These are phyloP conservation scores for Cacatua alba DNA, from an alignment of 2,113 vertebrate species.

Conservation along the genomic window DNA sequence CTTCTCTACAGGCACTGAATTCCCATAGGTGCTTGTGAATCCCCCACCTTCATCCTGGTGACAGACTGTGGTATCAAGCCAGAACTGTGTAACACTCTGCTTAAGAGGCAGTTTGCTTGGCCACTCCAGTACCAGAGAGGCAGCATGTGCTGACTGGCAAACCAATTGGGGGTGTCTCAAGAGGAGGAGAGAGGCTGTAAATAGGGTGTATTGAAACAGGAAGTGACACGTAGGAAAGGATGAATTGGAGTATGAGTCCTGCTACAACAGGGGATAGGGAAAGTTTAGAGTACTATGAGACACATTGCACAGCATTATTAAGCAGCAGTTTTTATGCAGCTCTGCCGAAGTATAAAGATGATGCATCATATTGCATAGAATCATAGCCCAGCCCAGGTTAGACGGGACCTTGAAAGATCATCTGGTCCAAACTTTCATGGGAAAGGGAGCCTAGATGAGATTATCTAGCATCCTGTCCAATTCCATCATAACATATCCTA, in stretches of 20 bases:
- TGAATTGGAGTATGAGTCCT: neutral
- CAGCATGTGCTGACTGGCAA: neutral
- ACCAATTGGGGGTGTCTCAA: neutral
- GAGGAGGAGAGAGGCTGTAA: neutral
- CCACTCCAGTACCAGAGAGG: neutral
- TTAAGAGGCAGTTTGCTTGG: neutral
- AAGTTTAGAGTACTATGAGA: neutral
- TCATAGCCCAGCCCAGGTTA: neutral
- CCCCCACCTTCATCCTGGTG: neutral
- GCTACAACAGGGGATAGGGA: neutral
- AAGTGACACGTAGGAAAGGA: neutral
- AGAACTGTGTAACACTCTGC: neutral
- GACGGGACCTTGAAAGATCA: neutral
- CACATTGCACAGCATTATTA: neutral
- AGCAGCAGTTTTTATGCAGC: neutral
- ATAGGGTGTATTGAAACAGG: neutral
- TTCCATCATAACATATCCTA: fast-evolving
- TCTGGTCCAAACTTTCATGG: neutral
- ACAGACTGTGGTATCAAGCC: neutral
- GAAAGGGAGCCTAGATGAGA: neutral
- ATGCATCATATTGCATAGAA: neutral
- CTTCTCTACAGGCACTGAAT: neutral
- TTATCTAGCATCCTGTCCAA: neutral
- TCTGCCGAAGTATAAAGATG: neutral
- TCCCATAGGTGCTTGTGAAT: neutral